phyloP scores from a whole-genome alignment of 2,797 vertebrate genomes.

The Hapalemur alaotrensis region DNA sequence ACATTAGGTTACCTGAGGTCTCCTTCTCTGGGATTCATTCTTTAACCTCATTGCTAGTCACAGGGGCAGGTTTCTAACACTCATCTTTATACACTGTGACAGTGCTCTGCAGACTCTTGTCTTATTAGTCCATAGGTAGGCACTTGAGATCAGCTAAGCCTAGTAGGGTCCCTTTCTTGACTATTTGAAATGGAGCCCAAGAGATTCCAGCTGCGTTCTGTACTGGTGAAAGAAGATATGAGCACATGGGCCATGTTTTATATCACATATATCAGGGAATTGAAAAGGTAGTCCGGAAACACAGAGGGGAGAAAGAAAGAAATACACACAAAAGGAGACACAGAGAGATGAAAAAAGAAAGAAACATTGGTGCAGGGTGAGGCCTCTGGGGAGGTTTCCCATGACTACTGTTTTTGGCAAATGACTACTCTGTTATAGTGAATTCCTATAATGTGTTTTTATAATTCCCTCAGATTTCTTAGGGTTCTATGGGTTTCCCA shows the following conservation, averaged over 20 bases:
- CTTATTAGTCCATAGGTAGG: neutral
- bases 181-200: neutral
- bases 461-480: neutral
- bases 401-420: neutral
- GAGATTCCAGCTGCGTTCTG: neutral
- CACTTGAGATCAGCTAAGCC: neutral
- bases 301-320: neutral
- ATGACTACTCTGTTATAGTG: neutral
- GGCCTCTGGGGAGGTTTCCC: neutral
- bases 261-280: neutral
- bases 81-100: neutral
- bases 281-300: neutral
- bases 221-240: neutral
- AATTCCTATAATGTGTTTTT: neutral
- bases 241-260: neutral
- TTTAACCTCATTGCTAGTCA: neutral
- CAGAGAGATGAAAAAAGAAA: neutral
- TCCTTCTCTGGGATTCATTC: neutral
- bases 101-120: neutral
- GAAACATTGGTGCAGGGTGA: neutral
- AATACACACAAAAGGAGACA: neutral
- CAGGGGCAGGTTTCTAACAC: neutral
- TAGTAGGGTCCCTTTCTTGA: neutral
- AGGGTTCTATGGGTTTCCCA: neutral
- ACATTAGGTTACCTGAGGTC: neutral